Conservation (phyloP, 2,113 vertebrate species). For the Tachuris rubrigastra region DNA sequence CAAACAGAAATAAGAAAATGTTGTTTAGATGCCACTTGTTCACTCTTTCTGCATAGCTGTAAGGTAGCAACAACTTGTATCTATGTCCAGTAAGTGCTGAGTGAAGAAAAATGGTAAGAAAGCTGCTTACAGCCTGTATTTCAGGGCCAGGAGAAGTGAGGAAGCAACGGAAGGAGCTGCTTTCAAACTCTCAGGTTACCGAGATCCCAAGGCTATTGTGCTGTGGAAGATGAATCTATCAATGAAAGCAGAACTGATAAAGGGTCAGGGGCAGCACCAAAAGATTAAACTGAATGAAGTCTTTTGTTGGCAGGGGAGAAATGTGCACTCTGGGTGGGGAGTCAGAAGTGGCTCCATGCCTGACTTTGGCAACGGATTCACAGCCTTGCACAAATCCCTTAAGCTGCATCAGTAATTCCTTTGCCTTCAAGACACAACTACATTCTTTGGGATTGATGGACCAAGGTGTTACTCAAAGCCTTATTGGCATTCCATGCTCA, state of each 20-base stretch:
- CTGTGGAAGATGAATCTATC: neutral
- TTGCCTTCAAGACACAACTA: neutral
- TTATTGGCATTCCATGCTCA: neutral
- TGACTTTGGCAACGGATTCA: neutral
- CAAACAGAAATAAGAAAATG: neutral
- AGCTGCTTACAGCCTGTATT: neutral
- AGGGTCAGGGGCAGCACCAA: neutral
- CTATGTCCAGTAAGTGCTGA: neutral
- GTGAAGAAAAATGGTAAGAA: neutral
- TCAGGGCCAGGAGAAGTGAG: neutral
- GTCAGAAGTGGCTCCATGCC: neutral
- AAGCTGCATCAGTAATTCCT: neutral
- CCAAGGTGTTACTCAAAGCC: neutral
- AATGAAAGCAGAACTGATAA: neutral
- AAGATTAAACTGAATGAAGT: neutral
- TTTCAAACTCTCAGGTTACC: neutral
- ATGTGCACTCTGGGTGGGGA: neutral
- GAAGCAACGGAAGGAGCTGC: neutral
- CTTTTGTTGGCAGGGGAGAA: neutral
- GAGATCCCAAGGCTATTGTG: neutral
- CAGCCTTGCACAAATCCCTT: neutral
- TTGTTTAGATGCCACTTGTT: neutral
- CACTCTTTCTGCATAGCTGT: neutral
- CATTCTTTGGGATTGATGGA: rapidly evolving
- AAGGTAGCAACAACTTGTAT: neutral